Base-by-base conservation (phyloP, 2,797 vertebrate genomes). In the Champsocephalus esox region DNA sequence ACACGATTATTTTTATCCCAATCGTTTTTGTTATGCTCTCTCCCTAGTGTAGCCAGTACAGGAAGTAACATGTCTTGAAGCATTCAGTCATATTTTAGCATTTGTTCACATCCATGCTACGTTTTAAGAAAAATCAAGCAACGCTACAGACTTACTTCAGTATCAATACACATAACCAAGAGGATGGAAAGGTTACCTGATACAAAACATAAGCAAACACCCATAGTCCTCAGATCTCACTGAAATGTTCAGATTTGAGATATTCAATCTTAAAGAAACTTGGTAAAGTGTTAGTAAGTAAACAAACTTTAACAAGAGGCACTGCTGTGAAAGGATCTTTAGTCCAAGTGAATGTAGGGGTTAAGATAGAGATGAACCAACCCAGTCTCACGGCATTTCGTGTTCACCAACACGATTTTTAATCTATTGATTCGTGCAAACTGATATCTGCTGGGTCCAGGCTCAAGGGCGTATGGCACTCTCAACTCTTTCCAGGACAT, bases 301-400 rank as follows among this genome's bases (percentile, higher is more conserved):
- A 3, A 51, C 21, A 62, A 61, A 55, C 59, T 41, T 21, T 32
- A 55, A 50, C 19, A 73, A n/a, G 9, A 10, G 34, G 8, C 43
- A 44, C 73, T 43, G 51, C 43, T 59, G 12, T 75, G 66, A 49
- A 74, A 13, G 48, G n/a, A 14, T 34, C 12, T 73, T 79, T 56
- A 32, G 38, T 54, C 41, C 28, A 38, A 48, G 9, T 28, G 17
- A 28, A 8, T 32, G 51, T 11, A 19, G 17, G 3, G 16, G 43
- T 75, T 19, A 54, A 70, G 19, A 70, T 51, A 44, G 65, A 59
- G 21, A 38, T 28, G 24, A 46, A 61, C 54, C 19, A 19, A 19
- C 19, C 19, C 19, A 19, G 19, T 19, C 19, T 19, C 19, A 19
- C 19, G 19, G 19, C 19, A 19, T 19, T 19, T 19, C 19, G 19